phyloP scores from a whole-genome alignment of 2,113 vertebrate genomes.

The Mus musculus region DNA sequence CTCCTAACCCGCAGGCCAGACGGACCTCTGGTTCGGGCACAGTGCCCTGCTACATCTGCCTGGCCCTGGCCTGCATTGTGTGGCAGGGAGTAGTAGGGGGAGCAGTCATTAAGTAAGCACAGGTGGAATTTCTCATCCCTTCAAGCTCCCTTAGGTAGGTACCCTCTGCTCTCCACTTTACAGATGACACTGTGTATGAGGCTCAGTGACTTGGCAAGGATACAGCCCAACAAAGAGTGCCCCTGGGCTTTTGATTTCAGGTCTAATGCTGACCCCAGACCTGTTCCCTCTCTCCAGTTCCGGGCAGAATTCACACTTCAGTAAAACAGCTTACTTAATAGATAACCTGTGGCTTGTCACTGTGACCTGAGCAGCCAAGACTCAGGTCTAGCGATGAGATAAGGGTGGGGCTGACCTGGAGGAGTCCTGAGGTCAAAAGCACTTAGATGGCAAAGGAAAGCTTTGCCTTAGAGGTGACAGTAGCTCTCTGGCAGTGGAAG shows the following conservation, averaged over 20 bases:
- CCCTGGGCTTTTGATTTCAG: background rate
- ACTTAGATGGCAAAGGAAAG: background rate
- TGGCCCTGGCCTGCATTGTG: background rate
- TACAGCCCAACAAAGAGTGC: background rate
- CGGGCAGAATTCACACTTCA: background rate
- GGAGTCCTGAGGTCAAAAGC: background rate
- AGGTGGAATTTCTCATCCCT: background rate
- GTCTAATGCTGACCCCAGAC: background rate
- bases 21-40: background rate
- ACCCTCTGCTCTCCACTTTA: background rate
- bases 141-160: background rate
- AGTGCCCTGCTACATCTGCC: background rate
- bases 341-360: background rate
- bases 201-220: background rate
- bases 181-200: background rate
- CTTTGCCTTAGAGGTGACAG: background rate
- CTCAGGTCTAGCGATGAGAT: background rate
- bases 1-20: background rate
- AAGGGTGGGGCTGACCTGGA: background rate
- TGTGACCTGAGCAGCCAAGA: background rate
- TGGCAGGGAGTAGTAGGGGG: background rate
- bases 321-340: background rate
- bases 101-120: background rate
- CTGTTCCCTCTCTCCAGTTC: background rate
- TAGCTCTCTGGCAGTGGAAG: background rate